Percentiles rank a stretch among this genome's conserved stretches.
Evolutionary conservation across 2,113 vertebrate genomes (phyloP).

Genomic region (Philantomba maxwellii): DNA sequence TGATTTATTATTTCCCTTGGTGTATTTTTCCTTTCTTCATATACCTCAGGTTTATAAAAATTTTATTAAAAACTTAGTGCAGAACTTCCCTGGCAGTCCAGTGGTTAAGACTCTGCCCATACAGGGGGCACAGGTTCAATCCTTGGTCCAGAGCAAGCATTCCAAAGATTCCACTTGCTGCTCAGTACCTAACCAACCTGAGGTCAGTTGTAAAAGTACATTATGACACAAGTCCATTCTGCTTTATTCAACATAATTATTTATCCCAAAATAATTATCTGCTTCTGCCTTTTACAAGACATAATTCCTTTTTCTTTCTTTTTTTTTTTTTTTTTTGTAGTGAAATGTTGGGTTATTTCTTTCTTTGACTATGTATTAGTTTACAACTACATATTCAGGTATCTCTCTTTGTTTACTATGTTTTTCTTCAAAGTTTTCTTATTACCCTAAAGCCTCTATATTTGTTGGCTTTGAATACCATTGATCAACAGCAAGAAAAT

Average conservation of each 20-base stretch:
- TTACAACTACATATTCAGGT: not conserved
- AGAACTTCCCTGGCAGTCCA: not conserved
- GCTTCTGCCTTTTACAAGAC: not conserved
- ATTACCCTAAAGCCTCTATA: not conserved
- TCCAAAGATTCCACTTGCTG: not conserved
- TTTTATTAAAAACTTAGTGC: not conserved
- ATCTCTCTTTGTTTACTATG: not conserved
- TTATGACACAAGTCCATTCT: not conserved
- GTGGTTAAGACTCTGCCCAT: fast-evolving
- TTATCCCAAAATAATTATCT: not conserved
- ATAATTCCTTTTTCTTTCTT: not conserved
- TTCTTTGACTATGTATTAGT: not conserved
- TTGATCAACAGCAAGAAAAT: not conserved
- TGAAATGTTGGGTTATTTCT: not conserved
- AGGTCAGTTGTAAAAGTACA: not conserved
- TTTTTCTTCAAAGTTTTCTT: not conserved
- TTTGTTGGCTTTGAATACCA: not conserved
- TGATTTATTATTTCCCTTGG: not conserved
- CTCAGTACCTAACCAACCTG: not conserved
- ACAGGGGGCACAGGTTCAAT: not conserved
- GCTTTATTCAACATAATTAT: not conserved
- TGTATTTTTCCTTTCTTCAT: not conserved
- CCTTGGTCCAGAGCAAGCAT: not conserved
- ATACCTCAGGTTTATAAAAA: not conserved
- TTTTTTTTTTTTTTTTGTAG: not conserved